Base-by-base conservation (phyloP, 2,888 invertebrate genomes). In the Nineta flava region DNA sequence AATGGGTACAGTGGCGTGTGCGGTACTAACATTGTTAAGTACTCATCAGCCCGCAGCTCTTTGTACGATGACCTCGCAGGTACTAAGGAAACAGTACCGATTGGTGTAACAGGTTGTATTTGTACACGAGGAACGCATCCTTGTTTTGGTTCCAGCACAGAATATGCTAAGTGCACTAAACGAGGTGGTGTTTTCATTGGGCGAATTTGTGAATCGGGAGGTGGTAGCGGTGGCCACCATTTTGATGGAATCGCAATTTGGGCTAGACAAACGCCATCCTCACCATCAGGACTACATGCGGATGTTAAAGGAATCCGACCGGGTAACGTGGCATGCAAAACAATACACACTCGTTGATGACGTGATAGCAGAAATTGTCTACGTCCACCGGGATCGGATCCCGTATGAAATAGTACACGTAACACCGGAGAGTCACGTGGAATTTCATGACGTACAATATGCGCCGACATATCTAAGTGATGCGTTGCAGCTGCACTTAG, bases 211-310 rank as follows among this genome's bases (percentile, higher is more conserved):
- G 75, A 78, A 52, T 75, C 75, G 0, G 77, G 77, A 1, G 77
- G 71, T 4, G 79, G 79, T 50, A 81, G 62, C 1, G 86, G 79
- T 16, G 83, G 80, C 93, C 94, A 95, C 94, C 94, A 95, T 49
- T 81, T 79, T 9, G 88, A 82, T 0, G 94, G 95, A 35, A 95
- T 77, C 1, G 87, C 84, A 51, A 91, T 72, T 63, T 88, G 86
- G 0, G 91, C 91, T 49, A 95, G 75, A 63, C 94, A 95, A 1
- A 92, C 93, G 1, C 92, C 90, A 62, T 93, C 91, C 61, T 90
- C 87, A 10, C 88, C 87, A 63, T 88, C 90, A 2, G 94, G 92
- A 59, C 88, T 88, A 68, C 94, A 95, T n/a, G 90, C 86, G 0
- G 92, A 85, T 48, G 87, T 85, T 53, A 93, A 70, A 3, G 81